These are phyloP conservation scores for roundworm (Caenorhabditis elegans) DNA, from an alignment of 1,140 invertebrate species.

Conservation along the genomic window WBcel235 BX284606.5:4223001-4223500, in stretches of 20 bases:
- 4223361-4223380: neutral
- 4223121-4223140: neutral
- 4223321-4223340: slow-evolving; percentile 15
- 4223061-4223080: neutral
- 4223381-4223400: too few relatives aligned
- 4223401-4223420: too few relatives aligned
- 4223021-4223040: neutral
- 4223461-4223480: too few relatives aligned
- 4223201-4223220: slow-evolving; percentile 4
- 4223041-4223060: neutral
- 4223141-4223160: neutral
- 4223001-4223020: neutral
- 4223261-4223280: slow-evolving; percentile 27
- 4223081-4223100: too few relatives aligned
- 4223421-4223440: too few relatives aligned
- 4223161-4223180: neutral
- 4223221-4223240: slow-evolving; percentile 21
- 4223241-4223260: slow-evolving; percentile 37
- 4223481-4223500: too few relatives aligned
- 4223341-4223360: neutral
- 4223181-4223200: neutral
- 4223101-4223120: too few relatives aligned
- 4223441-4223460: too few relatives aligned
- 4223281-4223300: slow-evolving; percentile 34
- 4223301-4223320: slow-evolving; percentile 17